Evolutionary conservation across 2,888 invertebrate species (phyloP).

Genomic region (Mongoloraphidia duomilia): DNA sequence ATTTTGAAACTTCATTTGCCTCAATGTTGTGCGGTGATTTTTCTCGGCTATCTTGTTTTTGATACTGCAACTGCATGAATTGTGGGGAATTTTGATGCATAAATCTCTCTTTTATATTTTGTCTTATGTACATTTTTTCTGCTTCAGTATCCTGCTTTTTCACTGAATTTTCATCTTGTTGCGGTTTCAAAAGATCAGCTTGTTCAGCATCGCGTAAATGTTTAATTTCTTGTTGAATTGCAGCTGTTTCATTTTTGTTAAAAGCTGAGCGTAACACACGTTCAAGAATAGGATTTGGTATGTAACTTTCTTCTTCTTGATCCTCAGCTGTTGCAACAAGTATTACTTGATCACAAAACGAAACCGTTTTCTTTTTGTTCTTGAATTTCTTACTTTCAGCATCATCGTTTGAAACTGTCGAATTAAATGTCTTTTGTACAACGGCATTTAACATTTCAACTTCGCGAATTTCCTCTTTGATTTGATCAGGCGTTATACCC

Average conservation of each 20-base stretch:
- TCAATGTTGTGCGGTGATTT: neutral
- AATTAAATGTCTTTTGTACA: conserved; percentile 31
- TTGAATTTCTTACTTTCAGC: conserved; percentile 35
- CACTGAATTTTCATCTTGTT: conserved; percentile 27
- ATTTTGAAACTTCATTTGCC: neutral
- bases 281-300: conserved; percentile 81
- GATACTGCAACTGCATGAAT: too few species aligned
- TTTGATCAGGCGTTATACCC: conserved; percentile 32
- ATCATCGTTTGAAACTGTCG: conserved; percentile 34
- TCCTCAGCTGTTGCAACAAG: conserved; percentile 86
- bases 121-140: too few species aligned
- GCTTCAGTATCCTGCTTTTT: conserved; percentile 29
- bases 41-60: too few species aligned
- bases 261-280: conserved; percentile 70
- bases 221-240: conserved; percentile 36
- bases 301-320: conserved; percentile 78
- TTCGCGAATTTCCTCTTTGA: conserved; percentile 39
- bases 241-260: conserved; percentile 50
- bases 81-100: too few species aligned
- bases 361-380: conserved; percentile 83
- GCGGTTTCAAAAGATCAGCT: conserved; percentile 23
- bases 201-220: conserved; percentile 30
- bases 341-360: conserved; percentile 89
- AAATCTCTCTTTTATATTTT: too few species aligned
- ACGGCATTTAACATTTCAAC: conserved; percentile 40